These are phyloP conservation scores for Drosophila falleni DNA, from an alignment of 2,888 invertebrate species.

Conservation along the genomic window DNA sequence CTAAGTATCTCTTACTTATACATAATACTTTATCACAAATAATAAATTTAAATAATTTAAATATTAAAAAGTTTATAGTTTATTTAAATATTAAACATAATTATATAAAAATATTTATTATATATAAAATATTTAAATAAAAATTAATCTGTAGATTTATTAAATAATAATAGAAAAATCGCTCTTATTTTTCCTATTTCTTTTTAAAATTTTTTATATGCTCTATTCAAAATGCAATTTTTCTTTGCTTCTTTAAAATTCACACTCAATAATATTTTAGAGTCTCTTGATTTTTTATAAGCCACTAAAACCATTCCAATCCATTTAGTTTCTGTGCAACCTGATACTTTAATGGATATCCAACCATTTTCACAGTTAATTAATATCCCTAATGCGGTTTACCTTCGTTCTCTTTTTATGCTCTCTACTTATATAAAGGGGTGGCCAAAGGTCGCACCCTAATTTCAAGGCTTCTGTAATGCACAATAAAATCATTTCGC, in stretches of 20 bases:
- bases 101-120: too few relatives aligned
- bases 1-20: too few relatives aligned
- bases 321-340: conserved; percentile 68
- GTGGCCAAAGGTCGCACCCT: conserved; percentile 48
- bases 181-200: too few relatives aligned
- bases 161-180: too few relatives aligned
- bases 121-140: too few relatives aligned
- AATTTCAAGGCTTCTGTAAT: conserved; percentile 33
- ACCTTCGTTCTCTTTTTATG: conserved; percentile 26
- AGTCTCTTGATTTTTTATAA: conserved; percentile 25
- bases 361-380: conserved; percentile 70
- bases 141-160: too few relatives aligned
- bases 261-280: background rate
- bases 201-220: too few relatives aligned
- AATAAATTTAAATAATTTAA: too few relatives aligned
- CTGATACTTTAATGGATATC: conserved; percentile 83
- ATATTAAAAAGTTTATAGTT: too few relatives aligned
- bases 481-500: conserved; percentile 77
- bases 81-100: too few relatives aligned
- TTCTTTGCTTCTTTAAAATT: background rate
- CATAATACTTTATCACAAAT: too few relatives aligned
- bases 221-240: background rate
- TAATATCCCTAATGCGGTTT: conserved; percentile 76
- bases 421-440: conserved; percentile 48
- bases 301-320: conserved; percentile 56